These are phyloP conservation scores for Sparidentex hasta DNA, from an alignment of 2,797 vertebrate genomes.

Conservation along the genomic window DNA sequence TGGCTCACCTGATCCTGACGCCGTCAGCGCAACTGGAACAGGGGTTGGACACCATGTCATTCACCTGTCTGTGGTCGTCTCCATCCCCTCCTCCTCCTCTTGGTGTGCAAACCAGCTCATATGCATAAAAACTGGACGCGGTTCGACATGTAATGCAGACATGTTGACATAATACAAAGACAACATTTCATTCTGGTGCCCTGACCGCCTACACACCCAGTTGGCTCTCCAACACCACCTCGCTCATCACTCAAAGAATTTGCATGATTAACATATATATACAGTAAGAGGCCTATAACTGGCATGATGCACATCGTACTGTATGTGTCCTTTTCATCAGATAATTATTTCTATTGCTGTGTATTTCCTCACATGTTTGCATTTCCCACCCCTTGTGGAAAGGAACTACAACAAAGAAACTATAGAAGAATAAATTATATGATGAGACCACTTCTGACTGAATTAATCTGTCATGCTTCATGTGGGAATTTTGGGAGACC, in stretches of 20 bases:
- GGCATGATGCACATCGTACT: slow-evolving; percentile 20
- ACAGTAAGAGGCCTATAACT: slow-evolving; percentile 1
- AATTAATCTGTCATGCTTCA: slow-evolving; percentile 65
- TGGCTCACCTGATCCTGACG: too few species aligned
- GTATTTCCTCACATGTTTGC: slow-evolving; percentile 54
- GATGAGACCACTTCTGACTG: slow-evolving; percentile 55
- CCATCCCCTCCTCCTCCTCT: too few species aligned
- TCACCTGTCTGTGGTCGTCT: too few species aligned
- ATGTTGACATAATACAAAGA: slow-evolving; percentile 10
- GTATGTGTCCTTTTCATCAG: slow-evolving; percentile 33
- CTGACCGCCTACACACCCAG: background rate
- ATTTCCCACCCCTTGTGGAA: slow-evolving; percentile 47
- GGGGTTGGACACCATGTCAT: too few species aligned
- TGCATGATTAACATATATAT: background rate
- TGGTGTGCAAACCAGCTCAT: too few species aligned
- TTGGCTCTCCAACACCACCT: slow-evolving; percentile 38
- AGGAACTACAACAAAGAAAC: slow-evolving; percentile 48
- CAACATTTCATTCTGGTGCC: too few species aligned
- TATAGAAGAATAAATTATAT: slow-evolving; percentile 67
- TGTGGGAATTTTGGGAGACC: slow-evolving; percentile 59
- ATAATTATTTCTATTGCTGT: slow-evolving; percentile 10
- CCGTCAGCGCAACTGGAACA: too few species aligned
- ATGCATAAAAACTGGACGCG: too few species aligned
- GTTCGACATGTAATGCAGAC: too few species aligned
- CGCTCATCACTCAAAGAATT: slow-evolving; percentile 13